Evolutionary conservation across 2,797 vertebrate species (phyloP).

Genomic region (Acanthornis magna): DNA sequence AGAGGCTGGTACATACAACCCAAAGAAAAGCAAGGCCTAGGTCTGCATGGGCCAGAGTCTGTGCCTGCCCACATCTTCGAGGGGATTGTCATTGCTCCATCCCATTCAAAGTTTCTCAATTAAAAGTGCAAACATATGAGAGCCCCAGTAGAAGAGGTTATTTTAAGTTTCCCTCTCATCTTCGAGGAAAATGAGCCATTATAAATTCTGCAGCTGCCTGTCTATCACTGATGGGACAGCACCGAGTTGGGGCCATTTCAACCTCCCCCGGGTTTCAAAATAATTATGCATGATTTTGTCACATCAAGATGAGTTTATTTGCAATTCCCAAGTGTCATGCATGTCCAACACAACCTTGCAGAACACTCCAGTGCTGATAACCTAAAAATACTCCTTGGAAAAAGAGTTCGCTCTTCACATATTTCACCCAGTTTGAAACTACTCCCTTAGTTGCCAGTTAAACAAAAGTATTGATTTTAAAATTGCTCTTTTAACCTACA

Average conservation of each 20-base stretch:
- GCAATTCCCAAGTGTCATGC: conserved; percentile 34
- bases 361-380: background rate
- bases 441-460: conserved; percentile 50
- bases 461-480: conserved; percentile 72
- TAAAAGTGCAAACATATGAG: background rate
- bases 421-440: conserved; percentile 44
- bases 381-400: background rate
- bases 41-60: background rate
- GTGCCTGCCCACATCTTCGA: background rate
- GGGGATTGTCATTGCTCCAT: background rate
- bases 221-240: conserved; percentile 43
- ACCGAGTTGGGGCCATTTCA: conserved; percentile 56
- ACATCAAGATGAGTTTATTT: conserved; percentile 87
- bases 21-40: background rate
- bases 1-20: background rate
- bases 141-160: conserved; percentile 1
- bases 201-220: conserved; percentile 50
- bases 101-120: background rate
- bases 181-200: conserved; percentile 40
- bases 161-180: conserved; percentile 41
- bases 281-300: conserved; percentile 81
- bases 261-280: conserved; percentile 71
- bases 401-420: conserved; percentile 31
- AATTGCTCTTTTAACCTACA: conserved; percentile 71
- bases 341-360: conserved; percentile 5